Conservation (phyloP, 2,888 invertebrate species). For the Pseudococcus viburni region DNA sequence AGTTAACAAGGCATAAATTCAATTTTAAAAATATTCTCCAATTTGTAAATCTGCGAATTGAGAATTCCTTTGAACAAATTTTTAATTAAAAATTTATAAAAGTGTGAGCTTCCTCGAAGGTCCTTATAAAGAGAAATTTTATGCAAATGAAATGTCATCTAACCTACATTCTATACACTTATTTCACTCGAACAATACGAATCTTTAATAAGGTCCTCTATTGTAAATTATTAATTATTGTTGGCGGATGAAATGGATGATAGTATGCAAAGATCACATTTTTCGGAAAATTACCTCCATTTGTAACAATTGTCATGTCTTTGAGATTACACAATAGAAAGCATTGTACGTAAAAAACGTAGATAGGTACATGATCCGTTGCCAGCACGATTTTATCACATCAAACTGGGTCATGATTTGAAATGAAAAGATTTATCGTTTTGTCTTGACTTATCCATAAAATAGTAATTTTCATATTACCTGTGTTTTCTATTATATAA, state of each 20-base stretch:
- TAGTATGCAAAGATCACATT: conserved; percentile 49
- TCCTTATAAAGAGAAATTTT: not conserved
- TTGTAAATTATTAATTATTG: not conserved
- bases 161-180: not conserved
- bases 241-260: not conserved
- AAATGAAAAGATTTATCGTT: conserved; percentile 47
- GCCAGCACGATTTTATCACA: conserved; percentile 9
- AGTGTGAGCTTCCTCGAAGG: not conserved
- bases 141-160: not conserved
- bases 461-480: conserved; percentile 63
- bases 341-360: conserved; percentile 20
- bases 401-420: conserved; percentile 61
- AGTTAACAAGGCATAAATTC: not conserved
- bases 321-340: conserved; percentile 30
- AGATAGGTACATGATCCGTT: conserved; percentile 48
- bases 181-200: not conserved
- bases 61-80: not conserved
- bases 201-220: not conserved
- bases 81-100: not conserved
- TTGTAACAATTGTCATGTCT: conserved; percentile 7
- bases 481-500: conserved; percentile 55
- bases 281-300: conserved; percentile 56
- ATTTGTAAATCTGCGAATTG: too few species aligned
- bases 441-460: conserved; percentile 53
- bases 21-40: too few species aligned